Percentiles rank a stretch among this genome's conserved stretches.
Evolutionary conservation across 2,888 invertebrate species (phyloP).

Genomic region (Papilio protenor): DNA sequence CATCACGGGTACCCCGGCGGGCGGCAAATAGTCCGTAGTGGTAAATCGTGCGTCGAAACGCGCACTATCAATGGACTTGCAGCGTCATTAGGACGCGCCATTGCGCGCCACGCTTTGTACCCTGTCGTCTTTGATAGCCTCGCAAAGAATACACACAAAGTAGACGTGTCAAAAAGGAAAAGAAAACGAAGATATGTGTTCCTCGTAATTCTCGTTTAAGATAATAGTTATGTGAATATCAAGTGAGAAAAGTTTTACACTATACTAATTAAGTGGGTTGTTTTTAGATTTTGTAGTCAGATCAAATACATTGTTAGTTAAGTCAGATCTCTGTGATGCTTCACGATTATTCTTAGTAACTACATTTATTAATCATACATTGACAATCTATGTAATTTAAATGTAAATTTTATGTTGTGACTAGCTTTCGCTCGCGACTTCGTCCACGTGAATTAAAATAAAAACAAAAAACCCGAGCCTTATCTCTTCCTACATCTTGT

Average conservation of each 20-base stretch:
- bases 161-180: slow-evolving; percentile 1
- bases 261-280: no score
- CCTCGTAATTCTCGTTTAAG: not conserved
- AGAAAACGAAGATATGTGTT: not conserved
- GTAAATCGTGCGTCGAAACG: slow-evolving; percentile 79
- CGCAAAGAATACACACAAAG: slow-evolving; percentile 5
- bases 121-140: slow-evolving; percentile 3
- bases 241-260: no score
- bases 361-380: no score
- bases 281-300: no score
- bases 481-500: slow-evolving; percentile 61
- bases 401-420: no score
- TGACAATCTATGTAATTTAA: not conserved
- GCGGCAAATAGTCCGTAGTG: slow-evolving; percentile 79
- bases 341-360: no score
- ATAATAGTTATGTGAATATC: no score
- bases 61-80: slow-evolving; percentile 75
- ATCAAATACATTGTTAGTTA: no score
- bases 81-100: slow-evolving; percentile 71
- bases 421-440: no score
- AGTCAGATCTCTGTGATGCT: no score
- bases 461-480: slow-evolving; percentile 14
- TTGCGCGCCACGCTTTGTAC: slow-evolving; percentile 55
- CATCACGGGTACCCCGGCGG: slow-evolving; percentile 63
- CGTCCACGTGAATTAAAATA: no score